Evolutionary conservation across 1,140 invertebrate genomes (phyloP).

Genomic region (Zaprionus camerounensis): DNA sequence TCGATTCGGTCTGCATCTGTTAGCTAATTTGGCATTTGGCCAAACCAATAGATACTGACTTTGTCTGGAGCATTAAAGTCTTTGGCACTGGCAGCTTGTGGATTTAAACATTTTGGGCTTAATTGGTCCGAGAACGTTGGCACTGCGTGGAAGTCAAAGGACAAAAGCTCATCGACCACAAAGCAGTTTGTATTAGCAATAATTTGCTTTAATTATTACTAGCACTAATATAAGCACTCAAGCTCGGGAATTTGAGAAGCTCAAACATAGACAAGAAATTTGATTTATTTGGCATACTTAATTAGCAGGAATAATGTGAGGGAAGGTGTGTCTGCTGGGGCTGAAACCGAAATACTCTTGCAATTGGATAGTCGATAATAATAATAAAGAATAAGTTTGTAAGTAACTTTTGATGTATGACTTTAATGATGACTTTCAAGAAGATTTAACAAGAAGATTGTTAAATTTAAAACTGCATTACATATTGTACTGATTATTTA

Average conservation of each 20-base stretch:
- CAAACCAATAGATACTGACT: not conserved
- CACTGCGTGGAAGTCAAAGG: not conserved
- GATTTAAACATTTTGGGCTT: not conserved
- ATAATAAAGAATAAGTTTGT: no score
- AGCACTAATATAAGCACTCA: not conserved
- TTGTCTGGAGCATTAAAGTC: not conserved
- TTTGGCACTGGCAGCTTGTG: conserved; percentile 1
- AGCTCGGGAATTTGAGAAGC: not conserved
- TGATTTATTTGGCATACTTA: not conserved
- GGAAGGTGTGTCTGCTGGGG: not conserved
- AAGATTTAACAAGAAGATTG: not conserved
- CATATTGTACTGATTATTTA: not conserved
- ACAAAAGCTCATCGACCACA: conserved; percentile 1
- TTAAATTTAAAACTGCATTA: not conserved
- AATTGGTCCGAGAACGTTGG: not conserved
- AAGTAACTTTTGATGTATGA: no score
- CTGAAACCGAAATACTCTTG: no score
- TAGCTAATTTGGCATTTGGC: conserved; percentile 4
- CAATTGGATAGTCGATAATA: no score
- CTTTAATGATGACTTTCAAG: not conserved
- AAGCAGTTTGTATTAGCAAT: not conserved
- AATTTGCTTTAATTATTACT: conserved; percentile 1
- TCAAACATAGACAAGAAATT: not conserved
- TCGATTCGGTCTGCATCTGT: not conserved
- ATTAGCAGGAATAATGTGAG: not conserved